Percentiles rank a stretch among this genome's conserved stretches.
Conservation (phyloP, 2,888 invertebrate genomes). For the Prostheceraeus crozeri region DNA sequence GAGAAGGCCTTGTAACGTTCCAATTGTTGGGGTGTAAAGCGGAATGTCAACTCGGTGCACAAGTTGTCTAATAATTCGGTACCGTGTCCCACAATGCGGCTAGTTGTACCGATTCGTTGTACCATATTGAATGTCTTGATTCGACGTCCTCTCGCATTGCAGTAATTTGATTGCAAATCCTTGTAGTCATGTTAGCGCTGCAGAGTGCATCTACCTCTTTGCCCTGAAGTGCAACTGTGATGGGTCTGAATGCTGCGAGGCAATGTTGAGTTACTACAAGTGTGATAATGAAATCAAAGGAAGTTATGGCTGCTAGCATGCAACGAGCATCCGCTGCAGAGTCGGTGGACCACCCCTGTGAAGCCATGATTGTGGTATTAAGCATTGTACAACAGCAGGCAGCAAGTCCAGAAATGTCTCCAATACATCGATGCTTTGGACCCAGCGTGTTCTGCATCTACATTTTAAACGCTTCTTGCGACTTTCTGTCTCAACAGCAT, state of each 20-base stretch:
- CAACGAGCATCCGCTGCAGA: constrained; percentile 8
- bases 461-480: constrained; percentile 3
- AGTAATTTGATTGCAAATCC: no score
- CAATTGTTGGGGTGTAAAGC: no score
- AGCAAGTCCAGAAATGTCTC: constrained; percentile 8
- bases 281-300: constrained; percentile 13
- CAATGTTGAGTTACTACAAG: constrained; percentile 1
- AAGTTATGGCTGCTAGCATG: background rate
- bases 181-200: no score
- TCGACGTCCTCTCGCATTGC: no score
- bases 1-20: no score
- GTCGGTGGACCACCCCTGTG: background rate
- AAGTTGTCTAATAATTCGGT: no score
- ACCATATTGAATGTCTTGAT: no score
- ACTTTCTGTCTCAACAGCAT: background rate
- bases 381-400: constrained; percentile 1
- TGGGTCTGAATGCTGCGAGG: background rate
- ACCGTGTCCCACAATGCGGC: no score
- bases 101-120: no score
- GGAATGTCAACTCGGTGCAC: no score
- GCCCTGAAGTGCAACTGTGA: constrained; percentile 5
- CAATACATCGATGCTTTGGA: constrained; percentile 16
- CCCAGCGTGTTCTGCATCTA: constrained; percentile 14
- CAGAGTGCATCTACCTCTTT: no score
- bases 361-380: background rate